A percentile compares a stretch with the other conserved stretches of the same genome.
These are phyloP conservation scores for Saimiri boliviensis DNA, from an alignment of 2,113 vertebrate species.

Conservation along the genomic window DNA sequence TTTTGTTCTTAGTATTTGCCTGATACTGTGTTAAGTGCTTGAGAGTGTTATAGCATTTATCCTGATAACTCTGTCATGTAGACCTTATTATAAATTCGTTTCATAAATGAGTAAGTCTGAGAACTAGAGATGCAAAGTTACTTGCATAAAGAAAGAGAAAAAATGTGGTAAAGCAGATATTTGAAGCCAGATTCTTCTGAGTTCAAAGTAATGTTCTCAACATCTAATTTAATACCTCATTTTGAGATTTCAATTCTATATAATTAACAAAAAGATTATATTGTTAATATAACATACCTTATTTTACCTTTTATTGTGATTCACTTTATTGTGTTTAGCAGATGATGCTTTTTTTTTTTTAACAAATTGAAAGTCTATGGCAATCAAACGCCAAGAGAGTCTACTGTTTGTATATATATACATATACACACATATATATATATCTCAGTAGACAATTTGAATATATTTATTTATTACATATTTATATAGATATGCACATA, in stretches of 20 bases:
- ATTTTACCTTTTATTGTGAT: neutral
- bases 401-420: neutral
- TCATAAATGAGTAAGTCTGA: neutral
- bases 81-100: neutral
- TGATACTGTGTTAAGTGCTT: neutral
- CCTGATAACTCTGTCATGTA: neutral
- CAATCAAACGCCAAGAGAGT: neutral
- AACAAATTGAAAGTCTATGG: neutral
- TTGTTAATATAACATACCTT: neutral
- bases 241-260: neutral
- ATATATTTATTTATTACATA: no score
- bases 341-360: neutral
- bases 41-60: neutral
- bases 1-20: neutral
- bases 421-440: no score
- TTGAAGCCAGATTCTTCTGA: neutral
- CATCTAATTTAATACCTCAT: neutral
- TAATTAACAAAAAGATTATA: neutral
- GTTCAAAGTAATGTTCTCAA: neutral
- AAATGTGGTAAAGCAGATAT: neutral
- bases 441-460: no score
- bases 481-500: no score
- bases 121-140: neutral
- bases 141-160: neutral
- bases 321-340: neutral